Percentiles rank a stretch among this genome's conserved stretches.
Conservation (phyloP, 2,113 vertebrate species). For the Ammodytes marinus region DNA sequence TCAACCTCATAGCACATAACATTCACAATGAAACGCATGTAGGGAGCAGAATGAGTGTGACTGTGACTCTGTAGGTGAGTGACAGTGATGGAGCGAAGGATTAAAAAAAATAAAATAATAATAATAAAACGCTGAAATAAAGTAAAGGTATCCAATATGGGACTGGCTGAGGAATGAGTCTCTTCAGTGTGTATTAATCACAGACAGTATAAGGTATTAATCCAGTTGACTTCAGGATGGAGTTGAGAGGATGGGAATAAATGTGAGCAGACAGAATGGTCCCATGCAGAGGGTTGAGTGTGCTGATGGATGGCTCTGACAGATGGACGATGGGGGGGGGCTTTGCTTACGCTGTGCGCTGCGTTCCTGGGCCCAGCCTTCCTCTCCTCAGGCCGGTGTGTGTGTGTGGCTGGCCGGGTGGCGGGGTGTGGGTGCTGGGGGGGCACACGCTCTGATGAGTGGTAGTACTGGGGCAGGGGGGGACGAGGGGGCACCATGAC, state of each 20-base stretch:
- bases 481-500: constrained; percentile 93
- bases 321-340: not conserved
- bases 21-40: not conserved
- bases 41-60: not conserved
- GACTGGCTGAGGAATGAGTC: not conserved
- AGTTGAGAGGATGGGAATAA: constrained; percentile 12
- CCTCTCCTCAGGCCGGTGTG: constrained; percentile 92
- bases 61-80: not conserved
- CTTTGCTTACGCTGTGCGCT: constrained; percentile 92
- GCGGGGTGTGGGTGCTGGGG: constrained; percentile 88
- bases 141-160: not conserved
- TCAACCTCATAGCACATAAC: not conserved
- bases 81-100: constrained; percentile 19
- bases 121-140: not conserved
- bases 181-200: not conserved
- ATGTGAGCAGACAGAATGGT: not conserved
- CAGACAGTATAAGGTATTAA: no score
- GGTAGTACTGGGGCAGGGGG: constrained; percentile 95
- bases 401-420: constrained; percentile 87
- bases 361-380: constrained; percentile 92
- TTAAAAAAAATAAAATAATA: not conserved
- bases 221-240: constrained; percentile 8
- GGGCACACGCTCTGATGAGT: constrained; percentile 87
- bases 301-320: not conserved
- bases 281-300: not conserved